phyloP scores from a whole-genome alignment of 2,113 vertebrate genomes.

The Silurus meridionalis region DNA sequence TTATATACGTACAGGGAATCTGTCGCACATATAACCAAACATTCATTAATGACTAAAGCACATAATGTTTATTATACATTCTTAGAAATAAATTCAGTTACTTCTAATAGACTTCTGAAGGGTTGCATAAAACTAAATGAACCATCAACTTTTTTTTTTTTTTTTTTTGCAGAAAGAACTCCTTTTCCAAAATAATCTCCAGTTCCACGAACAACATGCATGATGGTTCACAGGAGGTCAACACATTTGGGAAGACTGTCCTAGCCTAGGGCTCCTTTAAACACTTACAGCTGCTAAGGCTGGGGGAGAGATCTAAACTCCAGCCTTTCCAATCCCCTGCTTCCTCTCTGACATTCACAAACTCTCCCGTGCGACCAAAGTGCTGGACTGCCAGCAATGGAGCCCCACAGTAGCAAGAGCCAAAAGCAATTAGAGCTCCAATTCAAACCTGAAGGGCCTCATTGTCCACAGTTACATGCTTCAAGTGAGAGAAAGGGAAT shows the following conservation, averaged over 20 bases:
- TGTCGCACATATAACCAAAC: not conserved
- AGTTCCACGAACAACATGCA: not conserved
- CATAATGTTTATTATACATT: not conserved
- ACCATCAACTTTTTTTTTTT: not conserved
- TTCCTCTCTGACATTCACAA: conserved; percentile 56
- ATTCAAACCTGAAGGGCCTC: conserved; percentile 77
- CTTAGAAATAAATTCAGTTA: not conserved
- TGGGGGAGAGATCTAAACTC: conserved; percentile 31
- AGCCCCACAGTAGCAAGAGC: conserved; percentile 63
- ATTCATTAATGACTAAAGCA: not conserved
- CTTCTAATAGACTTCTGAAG: not conserved
- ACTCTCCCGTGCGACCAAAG: conserved; percentile 70
- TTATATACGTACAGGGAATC: not conserved
- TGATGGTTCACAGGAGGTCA: conserved; percentile 24
- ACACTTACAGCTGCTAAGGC: conserved; percentile 44
- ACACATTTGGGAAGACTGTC: not conserved
- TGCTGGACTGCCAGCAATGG: conserved; percentile 65
- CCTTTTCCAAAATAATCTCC: not conserved
- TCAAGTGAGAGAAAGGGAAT: conserved; percentile 77
- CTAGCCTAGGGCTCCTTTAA: conserved; percentile 37
- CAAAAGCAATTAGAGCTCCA: conserved; percentile 78
- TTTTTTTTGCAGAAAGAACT: not conserved
- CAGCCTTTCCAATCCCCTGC: conserved; percentile 56
- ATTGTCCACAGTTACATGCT: conserved; percentile 76
- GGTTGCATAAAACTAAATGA: not conserved